Conservation (phyloP, 2,113 vertebrate species). For the Lipophrys pholis region DNA sequence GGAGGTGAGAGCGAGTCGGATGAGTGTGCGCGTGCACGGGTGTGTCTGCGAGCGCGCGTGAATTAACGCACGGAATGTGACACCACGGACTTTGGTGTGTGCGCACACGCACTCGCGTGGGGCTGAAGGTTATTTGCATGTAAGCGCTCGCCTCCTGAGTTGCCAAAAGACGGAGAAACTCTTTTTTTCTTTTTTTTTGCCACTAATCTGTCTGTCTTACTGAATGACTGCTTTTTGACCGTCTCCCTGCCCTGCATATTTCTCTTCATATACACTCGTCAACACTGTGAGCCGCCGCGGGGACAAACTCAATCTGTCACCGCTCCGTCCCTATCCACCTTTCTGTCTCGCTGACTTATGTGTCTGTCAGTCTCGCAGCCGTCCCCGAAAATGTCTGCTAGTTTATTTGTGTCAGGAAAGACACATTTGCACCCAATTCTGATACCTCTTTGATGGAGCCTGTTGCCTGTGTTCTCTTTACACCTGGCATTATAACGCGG, state of each 20-base stretch:
- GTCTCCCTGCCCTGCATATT: conserved; percentile 19
- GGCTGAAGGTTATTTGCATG: not conserved
- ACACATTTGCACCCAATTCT: conserved; percentile 4
- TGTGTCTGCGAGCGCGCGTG: conserved; percentile 19
- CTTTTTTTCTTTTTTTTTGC: not conserved
- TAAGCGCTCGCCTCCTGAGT: not conserved
- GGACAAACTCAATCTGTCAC: conserved; percentile 36
- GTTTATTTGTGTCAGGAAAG: conserved; percentile 19
- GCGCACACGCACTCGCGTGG: not conserved
- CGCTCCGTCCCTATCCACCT: conserved; percentile 4
- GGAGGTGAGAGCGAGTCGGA: conserved; percentile 59
- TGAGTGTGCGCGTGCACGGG: conserved; percentile 24
- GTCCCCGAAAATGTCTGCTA: conserved; percentile 28
- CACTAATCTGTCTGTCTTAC: conserved; percentile 6
- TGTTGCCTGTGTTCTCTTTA: conserved; percentile 15
- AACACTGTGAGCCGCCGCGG: not conserved
- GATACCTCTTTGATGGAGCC: not conserved
- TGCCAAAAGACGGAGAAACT: not conserved
- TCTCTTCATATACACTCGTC: conserved; percentile 34
- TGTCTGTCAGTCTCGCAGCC: conserved; percentile 7
- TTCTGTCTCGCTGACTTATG: conserved; percentile 21
- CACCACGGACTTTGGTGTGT: conserved; percentile 2
- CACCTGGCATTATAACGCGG: conserved; percentile 18
- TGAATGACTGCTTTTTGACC: conserved; percentile 19
- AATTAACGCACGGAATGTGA: conserved; percentile 36